Evolutionary conservation across 2,113 vertebrate genomes (phyloP), one percentile per base, ranked within the genome.

Genomic region (Scytalopus superciliaris): DNA sequence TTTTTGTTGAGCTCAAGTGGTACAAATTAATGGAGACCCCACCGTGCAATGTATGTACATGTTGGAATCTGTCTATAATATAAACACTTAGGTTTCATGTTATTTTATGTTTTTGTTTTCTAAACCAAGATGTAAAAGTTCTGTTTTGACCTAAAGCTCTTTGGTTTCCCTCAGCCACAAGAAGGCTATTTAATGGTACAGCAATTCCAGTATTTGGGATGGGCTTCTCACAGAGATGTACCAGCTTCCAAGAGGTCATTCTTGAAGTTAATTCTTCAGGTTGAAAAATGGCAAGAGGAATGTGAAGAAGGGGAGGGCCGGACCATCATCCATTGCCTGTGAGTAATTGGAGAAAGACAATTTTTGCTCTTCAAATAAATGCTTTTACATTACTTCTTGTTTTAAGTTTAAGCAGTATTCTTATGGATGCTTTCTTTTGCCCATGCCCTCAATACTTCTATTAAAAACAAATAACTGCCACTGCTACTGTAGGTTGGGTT

Each of bases 141-240:
- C 27, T 19, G 5, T 79, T 42, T 75, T 86, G 76, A 92, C 44
- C 55, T 89, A 74, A 91, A 90, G 17, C 35, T 42, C 50, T 84
- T 84, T 90, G 59, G 10, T 84, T 94, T 96, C 75, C 44, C 37
- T 77, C 93, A 99, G 99, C 99, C 99, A 19, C 99, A 99, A 96
- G 99, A 99, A 94, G 99, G 99, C 40, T 99, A 99, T 97, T 97
- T 99, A 96, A 99, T 99, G 99, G 99, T 99, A 12, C 98, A 99
- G 72, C 99, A 99, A 95, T 99, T 99, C 97, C 99, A 99, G 96
- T 99, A 99, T 90, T 98, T 99, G 77, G 99, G 99, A 37, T 99
- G 99, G 99, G 98, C 98, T 56, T 98, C 98, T 82, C 99, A 99
- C 78, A 98, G 99, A 95, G 99, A 99, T 87, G 98, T 99, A 31